Percentiles rank a stretch among this genome's conserved stretches.
These are phyloP conservation scores for Pachypeltis micranthus DNA, from an alignment of 1,140 invertebrate species.

Conservation along the genomic window DNA sequence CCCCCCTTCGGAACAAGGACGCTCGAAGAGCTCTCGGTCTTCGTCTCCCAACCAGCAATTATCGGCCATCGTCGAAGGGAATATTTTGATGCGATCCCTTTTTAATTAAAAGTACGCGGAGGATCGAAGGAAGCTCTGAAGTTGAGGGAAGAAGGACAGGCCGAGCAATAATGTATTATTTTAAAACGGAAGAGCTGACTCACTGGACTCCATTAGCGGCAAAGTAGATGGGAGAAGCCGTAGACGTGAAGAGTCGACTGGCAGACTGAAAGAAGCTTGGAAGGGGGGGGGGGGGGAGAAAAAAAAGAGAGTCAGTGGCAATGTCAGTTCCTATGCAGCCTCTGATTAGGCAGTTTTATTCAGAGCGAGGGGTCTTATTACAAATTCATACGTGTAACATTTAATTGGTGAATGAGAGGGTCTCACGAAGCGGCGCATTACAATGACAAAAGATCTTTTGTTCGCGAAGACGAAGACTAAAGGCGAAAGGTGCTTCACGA, in stretches of 20 bases:
- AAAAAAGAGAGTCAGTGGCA: too few relatives aligned
- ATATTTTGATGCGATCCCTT: background rate
- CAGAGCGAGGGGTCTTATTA: background rate
- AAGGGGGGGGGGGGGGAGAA: too few relatives aligned
- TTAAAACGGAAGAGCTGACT: background rate
- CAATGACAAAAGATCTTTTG: background rate
- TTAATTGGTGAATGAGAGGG: background rate
- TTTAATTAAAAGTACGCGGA: background rate
- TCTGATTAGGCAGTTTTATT: background rate
- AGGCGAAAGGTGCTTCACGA: too few relatives aligned
- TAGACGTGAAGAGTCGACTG: background rate
- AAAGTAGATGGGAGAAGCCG: background rate
- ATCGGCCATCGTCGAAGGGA: too few relatives aligned
- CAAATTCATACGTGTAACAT: background rate
- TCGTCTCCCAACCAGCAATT: too few relatives aligned
- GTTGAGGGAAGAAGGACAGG: background rate
- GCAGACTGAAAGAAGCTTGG: too few relatives aligned
- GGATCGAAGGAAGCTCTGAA: background rate
- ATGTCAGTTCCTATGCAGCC: background rate
- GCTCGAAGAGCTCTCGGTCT: too few relatives aligned
- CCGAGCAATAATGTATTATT: background rate
- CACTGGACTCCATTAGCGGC: background rate
- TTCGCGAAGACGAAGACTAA: too few relatives aligned
- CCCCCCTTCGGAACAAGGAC: background rate
- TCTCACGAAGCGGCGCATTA: background rate